A percentile compares a stretch with the other conserved stretches of the same genome.
Conservation (phyloP, 2,888 invertebrate genomes). For the Cephus runcator region DNA sequence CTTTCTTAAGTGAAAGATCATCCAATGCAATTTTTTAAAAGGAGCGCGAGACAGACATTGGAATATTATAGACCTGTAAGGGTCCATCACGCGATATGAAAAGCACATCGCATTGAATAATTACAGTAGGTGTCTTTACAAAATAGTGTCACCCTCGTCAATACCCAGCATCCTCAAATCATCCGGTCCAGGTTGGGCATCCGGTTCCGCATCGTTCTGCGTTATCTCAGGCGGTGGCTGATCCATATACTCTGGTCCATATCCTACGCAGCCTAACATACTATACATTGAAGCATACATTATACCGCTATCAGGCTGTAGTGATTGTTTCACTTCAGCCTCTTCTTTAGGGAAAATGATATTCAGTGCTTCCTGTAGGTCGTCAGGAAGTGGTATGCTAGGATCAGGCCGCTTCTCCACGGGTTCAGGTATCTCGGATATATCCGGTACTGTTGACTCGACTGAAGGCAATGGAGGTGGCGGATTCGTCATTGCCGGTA, state of each 20-base stretch:
- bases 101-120: not conserved
- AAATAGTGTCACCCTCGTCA: slow-evolving; percentile 77
- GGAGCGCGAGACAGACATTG: not conserved
- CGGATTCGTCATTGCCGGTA: slow-evolving; percentile 54
- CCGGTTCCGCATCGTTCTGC: slow-evolving; percentile 50
- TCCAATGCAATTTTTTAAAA: not conserved
- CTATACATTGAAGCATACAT: slow-evolving; percentile 63
- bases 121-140: slow-evolving; percentile 40
- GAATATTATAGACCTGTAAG: not conserved
- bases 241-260: slow-evolving; percentile 62
- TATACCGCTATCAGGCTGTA: slow-evolving; percentile 53
- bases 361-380: slow-evolving; percentile 75
- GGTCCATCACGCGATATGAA: not conserved
- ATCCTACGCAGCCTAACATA: slow-evolving; percentile 59
- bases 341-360: slow-evolving; percentile 73
- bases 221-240: slow-evolving; percentile 61
- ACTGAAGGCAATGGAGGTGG: slow-evolving; percentile 37
- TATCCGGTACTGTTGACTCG: slow-evolving; percentile 43
- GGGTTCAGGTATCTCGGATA: slow-evolving; percentile 64
- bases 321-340: slow-evolving; percentile 34
- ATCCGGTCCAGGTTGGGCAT: slow-evolving; percentile 71
- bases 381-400: slow-evolving; percentile 70
- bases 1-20: not conserved
- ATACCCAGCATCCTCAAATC: slow-evolving; percentile 89
- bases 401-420: slow-evolving; percentile 64